Conservation (phyloP, 2,113 vertebrate genomes). For the Balaeniceps rex region DNA sequence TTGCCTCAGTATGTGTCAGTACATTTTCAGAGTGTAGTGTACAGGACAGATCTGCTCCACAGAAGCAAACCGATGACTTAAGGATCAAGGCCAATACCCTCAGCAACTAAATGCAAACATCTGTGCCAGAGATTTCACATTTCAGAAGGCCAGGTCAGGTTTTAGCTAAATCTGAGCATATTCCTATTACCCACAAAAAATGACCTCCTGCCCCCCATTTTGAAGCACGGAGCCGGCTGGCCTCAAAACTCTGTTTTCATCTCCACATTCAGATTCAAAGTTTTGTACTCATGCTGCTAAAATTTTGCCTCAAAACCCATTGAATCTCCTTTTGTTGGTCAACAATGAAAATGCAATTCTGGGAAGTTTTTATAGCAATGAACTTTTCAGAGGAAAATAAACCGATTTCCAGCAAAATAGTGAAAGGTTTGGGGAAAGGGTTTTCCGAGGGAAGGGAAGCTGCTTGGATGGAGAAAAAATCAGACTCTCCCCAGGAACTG, state of each 20-base stretch:
- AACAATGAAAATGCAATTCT: not conserved
- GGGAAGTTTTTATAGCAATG: not conserved
- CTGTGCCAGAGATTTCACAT: not conserved
- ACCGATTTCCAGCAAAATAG: not conserved
- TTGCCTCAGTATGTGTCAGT: not conserved
- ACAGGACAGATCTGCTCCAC: not conserved
- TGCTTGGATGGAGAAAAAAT: not conserved
- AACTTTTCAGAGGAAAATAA: not conserved
- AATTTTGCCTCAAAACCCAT: not conserved
- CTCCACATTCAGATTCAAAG: not conserved
- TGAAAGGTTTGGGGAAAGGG: not conserved
- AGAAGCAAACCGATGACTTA: not conserved
- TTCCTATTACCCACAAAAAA: not conserved
- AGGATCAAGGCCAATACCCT: not conserved
- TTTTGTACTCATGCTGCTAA: not conserved
- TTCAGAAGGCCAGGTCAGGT: not conserved
- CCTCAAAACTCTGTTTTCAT: not conserved
- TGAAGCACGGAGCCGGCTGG: not conserved
- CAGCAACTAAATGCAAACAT: not conserved
- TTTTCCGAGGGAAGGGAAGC: not conserved
- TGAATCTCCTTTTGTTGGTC: not conserved
- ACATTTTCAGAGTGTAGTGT: not conserved
- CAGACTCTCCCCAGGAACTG: not conserved
- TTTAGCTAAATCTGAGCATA: not conserved
- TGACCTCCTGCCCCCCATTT: fast-evolving